A percentile compares a stretch with the other conserved stretches of the same genome.
Conservation (phyloP, 1,140 invertebrate genomes). For the Oryzaephilus surinamensis region DNA sequence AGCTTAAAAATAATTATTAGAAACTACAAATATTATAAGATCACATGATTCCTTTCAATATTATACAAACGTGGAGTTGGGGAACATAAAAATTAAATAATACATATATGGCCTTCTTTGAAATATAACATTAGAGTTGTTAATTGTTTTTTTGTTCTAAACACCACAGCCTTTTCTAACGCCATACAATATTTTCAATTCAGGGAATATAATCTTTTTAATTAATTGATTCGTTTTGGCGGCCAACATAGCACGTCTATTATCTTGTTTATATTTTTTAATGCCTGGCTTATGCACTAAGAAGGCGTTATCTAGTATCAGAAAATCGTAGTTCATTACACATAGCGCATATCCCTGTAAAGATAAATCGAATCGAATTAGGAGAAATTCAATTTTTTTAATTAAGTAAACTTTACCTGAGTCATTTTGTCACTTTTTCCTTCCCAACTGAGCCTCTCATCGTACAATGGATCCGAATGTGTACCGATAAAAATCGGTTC, state of each 20-base stretch:
- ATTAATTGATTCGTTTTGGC: conserved; percentile 70
- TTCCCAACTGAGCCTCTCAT: conserved; percentile 79
- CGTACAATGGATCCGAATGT: conserved; percentile 77
- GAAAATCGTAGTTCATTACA: conserved; percentile 79
- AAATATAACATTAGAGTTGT: not conserved
- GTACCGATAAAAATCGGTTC: conserved; percentile 85
- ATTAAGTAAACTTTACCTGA: conserved; percentile 48
- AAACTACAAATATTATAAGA: no score
- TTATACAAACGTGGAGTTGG: no score
- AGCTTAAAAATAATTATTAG: no score
- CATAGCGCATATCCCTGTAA: conserved; percentile 76
- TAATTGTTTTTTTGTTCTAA: conserved; percentile 40
- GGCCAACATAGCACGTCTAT: conserved; percentile 60
- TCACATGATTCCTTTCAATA: no score
- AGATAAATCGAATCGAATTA: conserved; percentile 18
- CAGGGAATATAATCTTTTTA: conserved; percentile 69
- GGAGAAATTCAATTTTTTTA: conserved; percentile 7
- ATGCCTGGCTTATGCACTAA: conserved; percentile 80
- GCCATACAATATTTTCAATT: conserved; percentile 74
- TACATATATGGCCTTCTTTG: not conserved
- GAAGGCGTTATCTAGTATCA: conserved; percentile 83
- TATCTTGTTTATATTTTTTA: conserved; percentile 67
- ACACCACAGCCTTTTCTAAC: conserved; percentile 68
- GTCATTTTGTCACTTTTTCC: conserved; percentile 91
- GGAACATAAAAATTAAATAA: no score